These are phyloP conservation scores for Hofmannophila pseudospretella DNA, from an alignment of 2,888 invertebrate genomes.

Conservation along the genomic window DNA sequence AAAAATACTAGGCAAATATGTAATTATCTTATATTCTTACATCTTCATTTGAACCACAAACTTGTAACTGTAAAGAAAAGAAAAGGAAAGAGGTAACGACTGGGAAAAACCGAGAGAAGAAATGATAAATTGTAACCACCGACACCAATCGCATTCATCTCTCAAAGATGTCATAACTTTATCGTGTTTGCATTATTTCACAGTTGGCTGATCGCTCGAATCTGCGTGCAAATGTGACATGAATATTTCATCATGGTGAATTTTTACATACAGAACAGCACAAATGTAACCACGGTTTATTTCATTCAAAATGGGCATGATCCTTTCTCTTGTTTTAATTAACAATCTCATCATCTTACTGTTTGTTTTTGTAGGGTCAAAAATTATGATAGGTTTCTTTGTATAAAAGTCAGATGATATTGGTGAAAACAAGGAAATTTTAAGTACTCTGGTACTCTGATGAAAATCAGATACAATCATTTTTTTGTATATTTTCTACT, in stretches of 20 bases:
- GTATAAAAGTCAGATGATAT: too few relatives aligned
- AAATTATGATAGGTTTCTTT: too few relatives aligned
- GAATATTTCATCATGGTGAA: constrained; percentile 59
- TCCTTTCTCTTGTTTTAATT: not conserved
- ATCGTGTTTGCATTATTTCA: constrained; percentile 72
- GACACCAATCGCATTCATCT: constrained; percentile 40
- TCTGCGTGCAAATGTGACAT: constrained; percentile 64
- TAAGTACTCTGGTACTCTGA: too few relatives aligned
- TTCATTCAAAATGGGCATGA: not conserved
- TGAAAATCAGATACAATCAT: too few relatives aligned
- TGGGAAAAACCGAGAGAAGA: not conserved
- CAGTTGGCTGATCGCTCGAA: constrained; percentile 58
- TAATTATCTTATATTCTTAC: too few relatives aligned
- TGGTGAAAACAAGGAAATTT: too few relatives aligned
- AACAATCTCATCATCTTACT: not conserved
- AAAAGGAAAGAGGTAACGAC: constrained; percentile 2
- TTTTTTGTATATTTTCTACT: too few relatives aligned
- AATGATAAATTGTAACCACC: constrained; percentile 12
- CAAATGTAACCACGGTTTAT: constrained; percentile 15
- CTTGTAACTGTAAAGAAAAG: not conserved
- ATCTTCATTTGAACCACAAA: not conserved
- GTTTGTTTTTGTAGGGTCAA: too few relatives aligned
- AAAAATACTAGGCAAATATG: too few relatives aligned
- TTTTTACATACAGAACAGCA: constrained; percentile 44
- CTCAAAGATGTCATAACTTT: constrained; percentile 63